Conservation (phyloP, 1,140 invertebrate genomes). For the Zaprionus vittiger region DNA sequence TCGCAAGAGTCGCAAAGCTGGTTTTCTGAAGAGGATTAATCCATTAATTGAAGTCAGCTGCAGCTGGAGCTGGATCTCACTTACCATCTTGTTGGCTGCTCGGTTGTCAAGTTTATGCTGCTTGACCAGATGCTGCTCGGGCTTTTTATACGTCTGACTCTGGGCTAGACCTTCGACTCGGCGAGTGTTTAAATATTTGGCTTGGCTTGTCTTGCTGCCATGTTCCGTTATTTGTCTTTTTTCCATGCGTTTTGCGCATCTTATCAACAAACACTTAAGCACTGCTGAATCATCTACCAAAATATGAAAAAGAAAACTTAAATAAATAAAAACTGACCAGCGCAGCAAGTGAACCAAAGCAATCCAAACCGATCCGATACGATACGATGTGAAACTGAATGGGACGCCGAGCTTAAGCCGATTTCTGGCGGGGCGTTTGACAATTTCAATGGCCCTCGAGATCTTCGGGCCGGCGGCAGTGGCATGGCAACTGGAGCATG, state of each 20-base stretch:
- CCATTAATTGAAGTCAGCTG: neutral
- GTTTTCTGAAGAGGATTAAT: conserved; percentile 41
- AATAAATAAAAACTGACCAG: conserved; percentile 37
- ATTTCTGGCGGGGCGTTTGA: conserved; percentile 77
- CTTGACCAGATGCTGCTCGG: conserved; percentile 19
- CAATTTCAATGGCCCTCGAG: conserved; percentile 73
- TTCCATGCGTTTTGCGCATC: conserved; percentile 52
- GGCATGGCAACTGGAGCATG: conserved; percentile 71
- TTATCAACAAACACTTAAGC: conserved; percentile 64
- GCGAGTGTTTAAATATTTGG: conserved; percentile 60
- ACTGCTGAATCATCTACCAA: conserved; percentile 67
- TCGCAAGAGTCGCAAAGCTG: conserved; percentile 47
- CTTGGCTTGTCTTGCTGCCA: conserved; percentile 31
- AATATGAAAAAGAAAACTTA: conserved; percentile 8
- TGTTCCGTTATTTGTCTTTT: conserved; percentile 73
- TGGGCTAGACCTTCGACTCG: conserved; percentile 57
- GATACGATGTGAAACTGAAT: conserved; percentile 56
- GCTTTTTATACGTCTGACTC: conserved; percentile 59
- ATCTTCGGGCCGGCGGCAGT: conserved; percentile 48
- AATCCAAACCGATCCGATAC: conserved; percentile 45
- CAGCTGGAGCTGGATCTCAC: neutral
- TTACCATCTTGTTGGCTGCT: conserved; percentile 67
- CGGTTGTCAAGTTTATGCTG: conserved; percentile 59
- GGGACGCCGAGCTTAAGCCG: conserved; percentile 65
- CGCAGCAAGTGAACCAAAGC: conserved; percentile 41